phyloP scores from a whole-genome alignment of 2,113 vertebrate species.

The Petaurus breviceps region DNA sequence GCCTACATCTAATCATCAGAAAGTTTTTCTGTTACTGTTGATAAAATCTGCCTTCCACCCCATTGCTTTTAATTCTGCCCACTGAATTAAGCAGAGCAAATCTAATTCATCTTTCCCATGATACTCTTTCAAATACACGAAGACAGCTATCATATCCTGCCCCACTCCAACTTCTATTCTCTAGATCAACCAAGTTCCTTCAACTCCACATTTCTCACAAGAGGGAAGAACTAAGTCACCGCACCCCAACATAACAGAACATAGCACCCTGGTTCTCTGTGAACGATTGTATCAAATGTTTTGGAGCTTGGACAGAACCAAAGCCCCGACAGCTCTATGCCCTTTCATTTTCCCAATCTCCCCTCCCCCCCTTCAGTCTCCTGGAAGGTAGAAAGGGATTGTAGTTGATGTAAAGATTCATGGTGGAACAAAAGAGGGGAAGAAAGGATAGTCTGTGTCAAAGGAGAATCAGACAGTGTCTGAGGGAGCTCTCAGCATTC shows the following conservation, averaged over 20 bases:
- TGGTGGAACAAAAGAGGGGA: not conserved
- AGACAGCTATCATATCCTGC: not conserved
- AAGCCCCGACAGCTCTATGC: not conserved
- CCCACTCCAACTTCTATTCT: not conserved
- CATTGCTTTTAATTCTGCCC: not conserved
- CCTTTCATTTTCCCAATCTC: not conserved
- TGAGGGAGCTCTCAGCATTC: not conserved
- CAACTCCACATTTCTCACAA: not conserved
- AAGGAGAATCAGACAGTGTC: not conserved
- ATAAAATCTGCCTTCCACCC: not conserved
- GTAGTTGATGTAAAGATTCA: not conserved
- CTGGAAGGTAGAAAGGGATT: not conserved
- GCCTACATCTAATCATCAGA: not conserved
- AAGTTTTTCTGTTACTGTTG: not conserved
- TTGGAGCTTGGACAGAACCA: not conserved
- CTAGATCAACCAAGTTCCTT: not conserved
- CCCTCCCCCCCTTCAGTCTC: not conserved
- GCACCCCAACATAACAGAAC: not conserved
- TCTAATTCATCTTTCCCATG: not conserved
- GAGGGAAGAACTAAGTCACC: not conserved
- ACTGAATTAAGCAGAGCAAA: not conserved
- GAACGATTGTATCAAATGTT: not conserved
- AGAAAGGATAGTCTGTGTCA: not conserved
- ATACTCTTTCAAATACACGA: not conserved
- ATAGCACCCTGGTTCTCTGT: not conserved